A percentile compares a stretch with the other conserved stretches of the same genome.
Conservation (phyloP, 2,888 invertebrate genomes). For the Idaea biselata region DNA sequence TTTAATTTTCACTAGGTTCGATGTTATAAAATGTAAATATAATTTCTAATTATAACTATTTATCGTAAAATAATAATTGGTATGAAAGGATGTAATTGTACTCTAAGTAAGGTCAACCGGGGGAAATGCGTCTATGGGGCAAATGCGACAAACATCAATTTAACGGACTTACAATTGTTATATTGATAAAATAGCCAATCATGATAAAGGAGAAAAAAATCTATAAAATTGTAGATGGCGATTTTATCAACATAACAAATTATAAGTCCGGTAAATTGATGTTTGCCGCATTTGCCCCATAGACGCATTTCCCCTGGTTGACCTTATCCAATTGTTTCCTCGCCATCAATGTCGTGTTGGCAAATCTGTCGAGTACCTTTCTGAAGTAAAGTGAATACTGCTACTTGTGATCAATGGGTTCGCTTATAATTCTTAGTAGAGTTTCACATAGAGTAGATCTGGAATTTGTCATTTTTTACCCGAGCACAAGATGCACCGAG, state of each 20-base stretch:
- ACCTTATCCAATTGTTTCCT: slow-evolving; percentile 33
- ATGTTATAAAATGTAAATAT: slow-evolving; percentile 37
- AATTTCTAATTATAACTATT: slow-evolving; percentile 24
- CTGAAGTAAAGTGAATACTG: slow-evolving; percentile 41
- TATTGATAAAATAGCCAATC: no score
- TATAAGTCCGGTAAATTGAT: no score
- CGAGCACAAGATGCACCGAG: slow-evolving; percentile 28
- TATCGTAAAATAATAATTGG: slow-evolving; percentile 7
- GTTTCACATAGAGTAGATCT: slow-evolving; percentile 10
- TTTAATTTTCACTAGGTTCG: slow-evolving; percentile 22
- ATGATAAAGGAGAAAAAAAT: no score
- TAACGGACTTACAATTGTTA: no score
- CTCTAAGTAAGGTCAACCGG: no score
- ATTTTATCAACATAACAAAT: no score
- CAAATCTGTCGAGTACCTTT: slow-evolving; percentile 44
- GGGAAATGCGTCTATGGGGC: no score
- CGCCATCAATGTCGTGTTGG: slow-evolving; percentile 53
- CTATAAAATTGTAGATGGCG: no score
- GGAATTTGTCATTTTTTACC: not conserved
- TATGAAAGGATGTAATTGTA: slow-evolving; percentile 16
- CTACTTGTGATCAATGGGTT: slow-evolving; percentile 24
- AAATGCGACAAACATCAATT: no score
- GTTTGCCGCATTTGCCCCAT: no score
- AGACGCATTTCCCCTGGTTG: no score
- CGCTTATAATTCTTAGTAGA: slow-evolving; percentile 17